A percentile compares a stretch with the other conserved stretches of the same genome.
Evolutionary conservation across 2,888 invertebrate species (phyloP).

Genomic region (Hyposoter dolosus): DNA sequence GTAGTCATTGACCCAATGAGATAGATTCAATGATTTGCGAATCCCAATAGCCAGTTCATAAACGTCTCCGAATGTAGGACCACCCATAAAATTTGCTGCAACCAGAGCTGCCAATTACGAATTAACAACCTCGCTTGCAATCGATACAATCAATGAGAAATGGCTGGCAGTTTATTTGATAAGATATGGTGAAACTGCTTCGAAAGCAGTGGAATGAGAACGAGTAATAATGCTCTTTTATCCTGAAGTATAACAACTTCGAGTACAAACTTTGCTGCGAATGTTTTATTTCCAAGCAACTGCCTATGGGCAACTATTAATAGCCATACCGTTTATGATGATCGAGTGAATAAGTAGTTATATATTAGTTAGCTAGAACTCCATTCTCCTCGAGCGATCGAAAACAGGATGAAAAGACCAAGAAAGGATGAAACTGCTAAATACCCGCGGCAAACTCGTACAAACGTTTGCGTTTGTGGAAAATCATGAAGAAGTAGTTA

Average conservation of each 20-base stretch:
- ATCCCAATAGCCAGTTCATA: background rate
- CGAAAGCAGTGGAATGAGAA: background rate
- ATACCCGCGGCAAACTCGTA: constrained; percentile 58
- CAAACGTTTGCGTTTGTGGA: constrained; percentile 59
- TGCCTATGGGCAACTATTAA: background rate
- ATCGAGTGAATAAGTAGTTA: constrained; percentile 9
- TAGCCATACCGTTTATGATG: constrained; percentile 5
- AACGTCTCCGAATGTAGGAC: constrained; percentile 3
- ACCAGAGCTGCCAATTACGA: constrained; percentile 16
- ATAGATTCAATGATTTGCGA: background rate
- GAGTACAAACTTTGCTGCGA: background rate
- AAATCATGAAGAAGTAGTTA: constrained; percentile 70
- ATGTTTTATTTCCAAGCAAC: background rate
- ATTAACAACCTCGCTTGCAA: background rate
- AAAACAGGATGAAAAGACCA: constrained; percentile 53
- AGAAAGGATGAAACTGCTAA: constrained; percentile 65
- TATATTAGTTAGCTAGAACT: constrained; percentile 10
- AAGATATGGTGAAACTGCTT: constrained; percentile 3
- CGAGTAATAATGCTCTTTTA: background rate
- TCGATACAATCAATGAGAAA: constrained; percentile 6
- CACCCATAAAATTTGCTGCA: constrained; percentile 4
- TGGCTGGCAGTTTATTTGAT: background rate
- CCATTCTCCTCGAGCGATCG: constrained; percentile 30
- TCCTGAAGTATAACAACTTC: background rate
- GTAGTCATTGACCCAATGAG: constrained; percentile 37